phyloP scores from a whole-genome alignment of 1,140 invertebrate species.

The Drosophila kepulauana region DNA sequence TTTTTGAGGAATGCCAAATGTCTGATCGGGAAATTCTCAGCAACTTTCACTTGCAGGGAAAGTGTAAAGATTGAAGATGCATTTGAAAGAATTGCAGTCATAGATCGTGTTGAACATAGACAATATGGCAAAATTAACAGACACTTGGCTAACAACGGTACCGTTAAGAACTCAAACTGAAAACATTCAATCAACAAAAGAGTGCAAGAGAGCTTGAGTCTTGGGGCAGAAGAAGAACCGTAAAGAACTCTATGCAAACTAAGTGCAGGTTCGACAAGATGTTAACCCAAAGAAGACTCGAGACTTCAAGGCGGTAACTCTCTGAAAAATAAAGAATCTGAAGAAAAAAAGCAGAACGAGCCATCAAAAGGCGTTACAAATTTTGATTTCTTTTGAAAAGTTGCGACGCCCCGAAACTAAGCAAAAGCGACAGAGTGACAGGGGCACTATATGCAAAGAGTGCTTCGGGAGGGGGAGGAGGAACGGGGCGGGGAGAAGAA shows the following conservation, averaged over 20 bases:
- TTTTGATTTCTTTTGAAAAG: slow-evolving; percentile 80
- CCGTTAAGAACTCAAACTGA: slow-evolving; percentile 35
- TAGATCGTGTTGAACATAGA: slow-evolving; percentile 8
- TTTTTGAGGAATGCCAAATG: slow-evolving; percentile 21
- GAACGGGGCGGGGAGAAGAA: slow-evolving; percentile 34
- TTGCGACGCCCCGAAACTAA: slow-evolving; percentile 63
- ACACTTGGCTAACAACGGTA: slow-evolving; percentile 67
- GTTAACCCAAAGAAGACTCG: slow-evolving; percentile 27
- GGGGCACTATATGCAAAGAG: neutral
- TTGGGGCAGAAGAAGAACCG: neutral
- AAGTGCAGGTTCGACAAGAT: slow-evolving; percentile 59
- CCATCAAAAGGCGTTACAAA: slow-evolving; percentile 82
- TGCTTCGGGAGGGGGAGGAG: neutral
- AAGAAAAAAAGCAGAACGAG: slow-evolving; percentile 47
- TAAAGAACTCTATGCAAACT: slow-evolving; percentile 73
- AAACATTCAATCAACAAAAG: slow-evolving; percentile 50
- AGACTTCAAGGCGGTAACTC: slow-evolving; percentile 14
- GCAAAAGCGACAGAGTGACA: slow-evolving; percentile 33
- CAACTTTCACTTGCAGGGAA: slow-evolving; percentile 46
- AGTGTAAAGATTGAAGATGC: slow-evolving; percentile 32
- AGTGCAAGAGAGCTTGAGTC: neutral
- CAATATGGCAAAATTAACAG: slow-evolving; percentile 43
- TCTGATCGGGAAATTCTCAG: slow-evolving; percentile 23
- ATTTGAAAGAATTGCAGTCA: neutral
- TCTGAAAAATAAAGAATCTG: slow-evolving; percentile 17